Percentiles rank a stretch among this genome's conserved stretches.
Conservation (phyloP, 2,113 vertebrate genomes). For the Dipodomys spectabilis region DNA sequence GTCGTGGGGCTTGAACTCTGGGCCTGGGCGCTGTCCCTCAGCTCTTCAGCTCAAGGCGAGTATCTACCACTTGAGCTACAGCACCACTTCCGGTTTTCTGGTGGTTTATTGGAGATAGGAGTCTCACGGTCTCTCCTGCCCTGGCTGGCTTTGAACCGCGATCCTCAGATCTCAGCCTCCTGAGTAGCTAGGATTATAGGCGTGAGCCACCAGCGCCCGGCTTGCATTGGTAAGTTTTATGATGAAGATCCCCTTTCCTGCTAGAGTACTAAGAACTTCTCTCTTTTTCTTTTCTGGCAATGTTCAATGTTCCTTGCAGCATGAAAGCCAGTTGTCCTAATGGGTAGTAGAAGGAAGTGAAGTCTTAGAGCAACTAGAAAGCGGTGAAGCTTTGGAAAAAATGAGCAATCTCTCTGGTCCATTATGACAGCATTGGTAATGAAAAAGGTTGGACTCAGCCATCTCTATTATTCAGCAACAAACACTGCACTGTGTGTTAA, state of each 20-base stretch:
- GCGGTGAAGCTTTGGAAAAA: background rate
- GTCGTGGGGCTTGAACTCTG: no score
- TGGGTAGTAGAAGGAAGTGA: background rate
- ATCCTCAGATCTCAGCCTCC: no score
- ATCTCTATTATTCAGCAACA: background rate
- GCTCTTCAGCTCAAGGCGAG: no score
- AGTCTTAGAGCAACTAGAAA: background rate
- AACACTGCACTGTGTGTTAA: background rate
- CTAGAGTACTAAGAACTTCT: background rate
- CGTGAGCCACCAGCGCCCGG: no score
- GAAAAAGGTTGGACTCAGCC: background rate
- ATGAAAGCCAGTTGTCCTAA: background rate
- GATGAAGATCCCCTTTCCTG: background rate
- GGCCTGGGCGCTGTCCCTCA: no score
- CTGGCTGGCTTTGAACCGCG: no score
- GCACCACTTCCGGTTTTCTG: no score
- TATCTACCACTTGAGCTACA: no score
- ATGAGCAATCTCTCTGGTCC: background rate
- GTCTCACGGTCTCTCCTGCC: no score
- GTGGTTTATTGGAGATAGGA: no score
- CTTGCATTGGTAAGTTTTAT: background rate
- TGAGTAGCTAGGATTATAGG: no score
- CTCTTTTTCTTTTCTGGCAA: background rate
- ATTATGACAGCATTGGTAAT: background rate
- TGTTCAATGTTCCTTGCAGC: background rate